phyloP scores from a whole-genome alignment of 2,888 invertebrate genomes.

The Phengaris arion region DNA sequence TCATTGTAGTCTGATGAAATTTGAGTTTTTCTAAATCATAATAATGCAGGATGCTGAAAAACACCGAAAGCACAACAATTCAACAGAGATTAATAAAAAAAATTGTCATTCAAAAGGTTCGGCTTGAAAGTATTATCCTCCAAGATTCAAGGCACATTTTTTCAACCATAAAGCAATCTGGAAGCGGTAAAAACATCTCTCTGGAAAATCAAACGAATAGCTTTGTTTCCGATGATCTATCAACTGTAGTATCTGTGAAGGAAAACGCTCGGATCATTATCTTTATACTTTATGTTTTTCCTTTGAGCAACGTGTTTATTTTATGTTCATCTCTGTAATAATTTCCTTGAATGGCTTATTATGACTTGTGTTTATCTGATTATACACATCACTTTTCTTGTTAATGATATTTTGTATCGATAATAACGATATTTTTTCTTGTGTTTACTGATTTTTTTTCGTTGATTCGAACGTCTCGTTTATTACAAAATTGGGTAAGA shows the following conservation, averaged over 20 bases:
- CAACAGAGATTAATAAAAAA: slow-evolving; percentile 6
- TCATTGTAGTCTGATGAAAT: background rate
- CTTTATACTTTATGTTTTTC: slow-evolving; percentile 24
- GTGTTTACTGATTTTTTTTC: background rate
- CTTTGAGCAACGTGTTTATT: slow-evolving; percentile 27
- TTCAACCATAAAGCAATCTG: slow-evolving; percentile 16
- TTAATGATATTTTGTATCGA: slow-evolving; percentile 5
- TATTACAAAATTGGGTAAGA: background rate
- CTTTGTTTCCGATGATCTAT: slow-evolving; percentile 44
- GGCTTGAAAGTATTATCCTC: background rate
- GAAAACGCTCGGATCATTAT: slow-evolving; percentile 34
- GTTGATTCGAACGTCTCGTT: background rate
- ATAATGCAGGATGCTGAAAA: no score
- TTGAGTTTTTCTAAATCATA: background rate
- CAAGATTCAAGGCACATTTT: slow-evolving; percentile 23
- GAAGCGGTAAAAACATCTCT: slow-evolving; percentile 25
- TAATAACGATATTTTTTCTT: background rate
- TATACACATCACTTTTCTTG: slow-evolving; percentile 9
- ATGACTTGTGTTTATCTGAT: slow-evolving; percentile 21
- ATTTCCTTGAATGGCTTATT: slow-evolving; percentile 22
- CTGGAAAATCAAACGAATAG: slow-evolving; percentile 44
- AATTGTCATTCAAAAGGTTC: background rate
- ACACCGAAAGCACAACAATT: background rate
- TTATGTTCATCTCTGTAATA: slow-evolving; percentile 22
- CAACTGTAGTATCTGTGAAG: slow-evolving; percentile 42